Conservation (phyloP, 2,113 vertebrate genomes). For the Myanophis thanlyinensis region DNA sequence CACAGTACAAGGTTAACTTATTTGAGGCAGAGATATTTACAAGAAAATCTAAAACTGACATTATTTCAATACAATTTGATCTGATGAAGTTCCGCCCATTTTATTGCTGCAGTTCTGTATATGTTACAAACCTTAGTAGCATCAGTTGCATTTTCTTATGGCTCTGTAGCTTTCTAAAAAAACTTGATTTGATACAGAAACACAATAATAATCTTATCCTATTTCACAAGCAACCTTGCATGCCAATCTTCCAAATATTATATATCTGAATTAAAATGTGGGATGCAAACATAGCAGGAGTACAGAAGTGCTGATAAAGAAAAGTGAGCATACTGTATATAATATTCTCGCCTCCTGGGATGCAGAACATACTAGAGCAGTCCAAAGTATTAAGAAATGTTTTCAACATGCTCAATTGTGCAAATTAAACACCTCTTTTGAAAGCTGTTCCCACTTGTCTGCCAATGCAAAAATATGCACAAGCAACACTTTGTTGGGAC, state of each 20-base stretch:
- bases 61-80: not conserved
- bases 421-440: not conserved
- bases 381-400: not conserved
- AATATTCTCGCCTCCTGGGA: slow-evolving; percentile 16
- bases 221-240: not conserved
- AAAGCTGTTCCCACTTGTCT: not conserved
- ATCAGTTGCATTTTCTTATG: not conserved
- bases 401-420: not conserved
- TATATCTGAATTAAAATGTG: not conserved
- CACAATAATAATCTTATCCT: no score
- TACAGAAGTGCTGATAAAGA: slow-evolving; percentile 16
- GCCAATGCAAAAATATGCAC: not conserved
- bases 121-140: not conserved
- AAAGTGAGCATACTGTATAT: slow-evolving; percentile 56
- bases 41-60: not conserved
- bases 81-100: not conserved
- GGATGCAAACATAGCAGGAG: not conserved
- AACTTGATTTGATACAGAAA: not conserved
- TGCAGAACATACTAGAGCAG: not conserved
- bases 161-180: not conserved
- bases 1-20: not conserved
- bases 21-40: not conserved
- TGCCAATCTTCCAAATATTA: not conserved
- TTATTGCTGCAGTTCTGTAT: slow-evolving; percentile 6
- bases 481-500: not conserved